A percentile compares a stretch with the other conserved stretches of the same genome.
phyloP scores from a whole-genome alignment of 2,888 invertebrate genomes.

The Byasa hedistus region DNA sequence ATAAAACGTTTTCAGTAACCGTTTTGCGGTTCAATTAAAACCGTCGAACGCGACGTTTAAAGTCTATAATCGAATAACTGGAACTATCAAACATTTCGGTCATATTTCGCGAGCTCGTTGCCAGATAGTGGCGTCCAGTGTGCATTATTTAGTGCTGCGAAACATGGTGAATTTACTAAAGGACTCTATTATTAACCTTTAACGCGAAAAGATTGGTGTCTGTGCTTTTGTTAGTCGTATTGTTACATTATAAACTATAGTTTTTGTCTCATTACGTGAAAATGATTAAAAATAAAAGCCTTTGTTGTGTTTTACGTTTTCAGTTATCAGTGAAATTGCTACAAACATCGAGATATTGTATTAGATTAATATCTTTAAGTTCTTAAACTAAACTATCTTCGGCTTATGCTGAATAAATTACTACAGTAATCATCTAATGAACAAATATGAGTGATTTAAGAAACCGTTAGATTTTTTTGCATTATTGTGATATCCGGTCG shows the following conservation, averaged over 20 bases:
- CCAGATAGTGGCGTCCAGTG: conserved; percentile 7
- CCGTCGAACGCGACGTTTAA: not conserved
- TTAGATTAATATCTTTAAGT: too few species aligned
- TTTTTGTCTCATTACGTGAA: too few species aligned
- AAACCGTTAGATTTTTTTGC: too few species aligned
- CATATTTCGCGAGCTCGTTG: conserved; percentile 14
- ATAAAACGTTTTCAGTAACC: conserved; percentile 11
- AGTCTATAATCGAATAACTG: conserved; percentile 16
- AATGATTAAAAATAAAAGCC: not conserved
- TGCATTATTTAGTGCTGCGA: conserved; percentile 17
- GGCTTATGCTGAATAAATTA: too few species aligned
- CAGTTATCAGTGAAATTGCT: too few species aligned
- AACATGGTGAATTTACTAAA: conserved; percentile 20
- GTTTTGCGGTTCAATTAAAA: conserved; percentile 11
- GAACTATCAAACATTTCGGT: conserved; percentile 11
- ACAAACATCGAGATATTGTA: too few species aligned
- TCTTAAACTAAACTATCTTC: too few species aligned
- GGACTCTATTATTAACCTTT: conserved; percentile 7
- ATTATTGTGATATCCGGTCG: too few species aligned
- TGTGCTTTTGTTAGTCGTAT: not conserved
- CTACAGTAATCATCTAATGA: too few species aligned
- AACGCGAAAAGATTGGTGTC: not conserved
- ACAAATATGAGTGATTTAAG: too few species aligned
- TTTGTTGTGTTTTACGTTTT: too few species aligned
- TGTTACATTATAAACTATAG: too few species aligned